Conservation (phyloP, 1,140 invertebrate genomes). For the Diorhabda sublineata region DNA sequence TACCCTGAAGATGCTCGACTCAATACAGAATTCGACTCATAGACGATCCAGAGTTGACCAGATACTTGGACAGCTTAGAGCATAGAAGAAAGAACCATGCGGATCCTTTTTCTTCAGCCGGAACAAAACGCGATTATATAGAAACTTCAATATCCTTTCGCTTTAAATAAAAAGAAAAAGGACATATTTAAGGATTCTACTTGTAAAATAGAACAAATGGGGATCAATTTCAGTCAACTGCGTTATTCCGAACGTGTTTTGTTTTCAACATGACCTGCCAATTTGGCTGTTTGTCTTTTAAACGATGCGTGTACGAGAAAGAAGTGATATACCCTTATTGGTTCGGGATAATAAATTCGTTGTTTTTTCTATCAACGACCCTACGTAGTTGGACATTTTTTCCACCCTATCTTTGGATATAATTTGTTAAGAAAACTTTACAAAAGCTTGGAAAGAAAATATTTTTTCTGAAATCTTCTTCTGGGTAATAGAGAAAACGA, state of each 20-base stretch:
- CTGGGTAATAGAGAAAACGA: too few relatives aligned
- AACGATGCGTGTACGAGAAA: conserved; percentile 10
- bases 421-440: too few relatives aligned
- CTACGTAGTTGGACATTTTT: too few relatives aligned
- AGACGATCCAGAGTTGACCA: neutral
- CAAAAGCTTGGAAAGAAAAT: too few relatives aligned
- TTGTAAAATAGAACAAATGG: conserved; percentile 7
- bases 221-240: conserved; percentile 7
- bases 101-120: neutral
- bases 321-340: conserved; percentile 11
- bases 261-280: conserved; percentile 17
- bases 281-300: conserved; percentile 19
- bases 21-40: neutral
- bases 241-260: conserved; percentile 8
- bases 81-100: neutral
- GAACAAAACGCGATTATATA: neutral
- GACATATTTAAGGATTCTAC: neutral
- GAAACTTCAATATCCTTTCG: neutral
- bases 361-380: conserved; percentile 2
- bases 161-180: neutral
- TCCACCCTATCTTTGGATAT: too few relatives aligned
- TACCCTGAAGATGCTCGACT: neutral
- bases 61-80: too few relatives aligned
- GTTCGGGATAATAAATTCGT: conserved; percentile 16
- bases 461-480: too few relatives aligned